Percentiles rank a stretch among this genome's conserved stretches.
These are phyloP conservation scores for Sphaerophoria taeniata DNA, from an alignment of 2,888 invertebrate genomes.

Conservation along the genomic window DNA sequence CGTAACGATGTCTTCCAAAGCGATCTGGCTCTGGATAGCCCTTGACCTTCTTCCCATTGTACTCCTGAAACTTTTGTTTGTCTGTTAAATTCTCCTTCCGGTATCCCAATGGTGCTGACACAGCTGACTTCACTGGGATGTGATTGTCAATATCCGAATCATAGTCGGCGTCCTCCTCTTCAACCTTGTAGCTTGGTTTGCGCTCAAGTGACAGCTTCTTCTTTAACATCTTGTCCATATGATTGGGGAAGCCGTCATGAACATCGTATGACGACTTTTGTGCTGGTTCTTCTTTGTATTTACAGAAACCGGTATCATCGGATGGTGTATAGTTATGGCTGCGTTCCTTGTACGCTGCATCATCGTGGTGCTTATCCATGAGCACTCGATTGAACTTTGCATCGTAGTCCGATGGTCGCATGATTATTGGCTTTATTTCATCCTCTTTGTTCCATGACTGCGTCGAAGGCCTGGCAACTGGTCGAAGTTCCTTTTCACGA, in stretches of 20 bases:
- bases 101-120: conserved; percentile 74
- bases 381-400: conserved; percentile 81
- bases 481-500: conserved; percentile 71
- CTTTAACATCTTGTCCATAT: conserved; percentile 80
- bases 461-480: conserved; percentile 58
- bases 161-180: conserved; percentile 78
- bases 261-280: conserved; percentile 67
- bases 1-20: conserved; percentile 81
- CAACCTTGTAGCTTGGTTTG: conserved; percentile 74
- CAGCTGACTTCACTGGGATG: conserved; percentile 59
- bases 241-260: conserved; percentile 80
- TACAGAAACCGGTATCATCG: conserved; percentile 69
- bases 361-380: conserved; percentile 76
- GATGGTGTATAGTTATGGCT: conserved; percentile 70
- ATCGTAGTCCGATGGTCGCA: conserved; percentile 82
- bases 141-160: conserved; percentile 79
- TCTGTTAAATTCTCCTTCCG: conserved; percentile 82
- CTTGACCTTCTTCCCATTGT: conserved; percentile 79
- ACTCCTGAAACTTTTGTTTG: conserved; percentile 82
- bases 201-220: conserved; percentile 78
- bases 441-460: conserved; percentile 81
- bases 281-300: conserved; percentile 67
- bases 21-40: conserved; percentile 79
- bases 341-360: conserved; percentile 77
- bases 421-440: conserved; percentile 82